Percentiles rank a stretch among this genome's conserved stretches.
Conservation (phyloP, 2,113 vertebrate genomes). For the Callocephalon fimbriatum region DNA sequence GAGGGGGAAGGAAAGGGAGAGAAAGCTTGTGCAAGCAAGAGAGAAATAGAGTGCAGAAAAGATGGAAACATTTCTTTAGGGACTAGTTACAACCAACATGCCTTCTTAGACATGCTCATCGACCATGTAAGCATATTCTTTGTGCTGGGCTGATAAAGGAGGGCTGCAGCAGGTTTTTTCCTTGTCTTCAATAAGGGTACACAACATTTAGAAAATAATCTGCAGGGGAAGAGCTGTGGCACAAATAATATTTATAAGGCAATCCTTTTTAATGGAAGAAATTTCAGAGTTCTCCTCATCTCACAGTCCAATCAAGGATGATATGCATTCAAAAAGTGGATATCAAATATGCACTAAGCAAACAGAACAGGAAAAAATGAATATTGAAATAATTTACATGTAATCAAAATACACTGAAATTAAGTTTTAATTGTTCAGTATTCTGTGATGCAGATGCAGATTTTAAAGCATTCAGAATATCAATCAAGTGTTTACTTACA, state of each 20-base stretch:
- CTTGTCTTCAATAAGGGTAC: slow-evolving; percentile 54
- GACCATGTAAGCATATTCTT: slow-evolving; percentile 76
- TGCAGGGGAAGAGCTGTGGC: slow-evolving; percentile 46
- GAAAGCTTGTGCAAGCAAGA: slow-evolving; percentile 16
- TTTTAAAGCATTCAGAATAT: slow-evolving; percentile 73
- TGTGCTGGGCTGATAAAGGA: slow-evolving; percentile 72
- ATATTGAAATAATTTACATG: slow-evolving; percentile 74
- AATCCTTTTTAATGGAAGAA: slow-evolving; percentile 50
- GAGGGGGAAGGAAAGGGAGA: neutral
- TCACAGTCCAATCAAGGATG: slow-evolving; percentile 67
- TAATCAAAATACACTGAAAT: slow-evolving; percentile 70
- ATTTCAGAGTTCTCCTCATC: slow-evolving; percentile 54
- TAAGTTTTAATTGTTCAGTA: slow-evolving; percentile 74
- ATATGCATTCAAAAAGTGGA: slow-evolving; percentile 52
- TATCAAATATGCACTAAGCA: slow-evolving; percentile 62
- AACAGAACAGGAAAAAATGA: slow-evolving; percentile 71
- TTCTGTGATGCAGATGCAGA: slow-evolving; percentile 70
- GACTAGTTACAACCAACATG: slow-evolving; percentile 70
- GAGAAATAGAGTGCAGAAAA: slow-evolving; percentile 7
- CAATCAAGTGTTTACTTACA: slow-evolving; percentile 72
- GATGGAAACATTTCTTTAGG: slow-evolving; percentile 68
- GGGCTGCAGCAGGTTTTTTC: slow-evolving; percentile 35
- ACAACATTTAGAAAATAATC: slow-evolving; percentile 72
- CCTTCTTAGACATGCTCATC: slow-evolving; percentile 75
- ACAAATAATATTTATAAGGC: slow-evolving; percentile 64